These are phyloP conservation scores for Tetranychus urticae DNA, from an alignment of 1,140 invertebrate genomes.

Conservation along the genomic window DNA sequence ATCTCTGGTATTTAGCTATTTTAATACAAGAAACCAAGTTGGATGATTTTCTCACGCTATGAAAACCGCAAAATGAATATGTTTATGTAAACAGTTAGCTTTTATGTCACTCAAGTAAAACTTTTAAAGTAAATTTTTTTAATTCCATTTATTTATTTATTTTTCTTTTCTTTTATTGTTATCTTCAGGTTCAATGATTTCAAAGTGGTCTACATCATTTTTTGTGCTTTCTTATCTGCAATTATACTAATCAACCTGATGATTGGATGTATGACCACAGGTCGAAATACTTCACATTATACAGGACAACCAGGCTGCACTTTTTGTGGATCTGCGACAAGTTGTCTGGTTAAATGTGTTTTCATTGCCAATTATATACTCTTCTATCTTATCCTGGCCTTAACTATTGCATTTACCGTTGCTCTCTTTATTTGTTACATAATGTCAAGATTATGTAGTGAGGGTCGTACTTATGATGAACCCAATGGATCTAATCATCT, in stretches of 20 bases:
- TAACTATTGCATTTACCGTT: constrained; percentile 2
- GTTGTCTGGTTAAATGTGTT: not conserved
- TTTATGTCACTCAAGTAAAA: not conserved
- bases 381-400: not conserved
- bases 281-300: not conserved
- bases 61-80: not conserved
- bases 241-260: constrained; percentile 6
- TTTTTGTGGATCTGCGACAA: constrained; percentile 1
- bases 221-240: not conserved
- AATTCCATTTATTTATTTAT: not conserved
- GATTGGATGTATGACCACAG: constrained; percentile 7
- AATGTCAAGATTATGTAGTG: constrained; percentile 5
- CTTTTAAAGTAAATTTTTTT: not conserved
- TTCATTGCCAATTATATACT: constrained; percentile 8
- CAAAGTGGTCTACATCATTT: constrained; percentile 4
- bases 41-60: not conserved
- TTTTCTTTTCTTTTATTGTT: not conserved
- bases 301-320: not conserved
- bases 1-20: not conserved
- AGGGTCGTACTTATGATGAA: not conserved
- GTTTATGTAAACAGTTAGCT: not conserved
- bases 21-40: not conserved
- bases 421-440: constrained; percentile 5
- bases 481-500: not conserved
- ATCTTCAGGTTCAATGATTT: constrained; percentile 5